Conservation (phyloP, 30 jellyfish, hydroid and myxozoan species). For the Pseudorhiza aurosa region DNA sequence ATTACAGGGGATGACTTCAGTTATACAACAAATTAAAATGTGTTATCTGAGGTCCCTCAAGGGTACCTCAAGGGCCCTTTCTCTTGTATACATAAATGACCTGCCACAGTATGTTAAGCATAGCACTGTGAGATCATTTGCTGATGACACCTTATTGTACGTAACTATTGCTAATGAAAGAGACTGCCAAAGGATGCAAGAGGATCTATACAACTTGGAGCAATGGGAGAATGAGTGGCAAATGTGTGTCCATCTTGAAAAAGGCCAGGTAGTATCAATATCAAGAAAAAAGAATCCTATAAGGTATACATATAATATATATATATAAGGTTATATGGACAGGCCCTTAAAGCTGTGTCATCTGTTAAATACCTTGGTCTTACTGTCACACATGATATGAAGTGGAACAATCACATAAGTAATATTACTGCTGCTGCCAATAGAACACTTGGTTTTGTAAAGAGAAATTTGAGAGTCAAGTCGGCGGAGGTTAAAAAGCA, state of each 20-base stretch:
- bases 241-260: constrained; percentile 7
- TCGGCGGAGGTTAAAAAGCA: constrained; percentile 17
- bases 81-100: constrained; percentile 30
- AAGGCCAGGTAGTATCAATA: constrained; percentile 37
- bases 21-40: constrained; percentile 31
- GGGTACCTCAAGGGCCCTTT: constrained; percentile 44
- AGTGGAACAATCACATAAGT: constrained; percentile 20
- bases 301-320: constrained; percentile 14
- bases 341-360: constrained; percentile 4
- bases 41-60: constrained; percentile 42
- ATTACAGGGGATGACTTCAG: too few species aligned
- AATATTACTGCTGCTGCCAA: constrained; percentile 35
- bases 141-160: constrained; percentile 34
- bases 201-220: constrained; percentile 10
- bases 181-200: constrained; percentile 30
- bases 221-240: constrained; percentile 41
- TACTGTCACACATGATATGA: constrained; percentile 36
- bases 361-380: constrained; percentile 8
- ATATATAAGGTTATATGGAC: constrained; percentile 1
- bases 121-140: constrained; percentile 37
- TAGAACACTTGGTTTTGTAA: constrained; percentile 27
- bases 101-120: constrained; percentile 41
- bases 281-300: constrained; percentile 13
- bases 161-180: constrained; percentile 50
- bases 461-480: constrained; percentile 31